phyloP scores from a whole-genome alignment of 2,888 invertebrate genomes.

The Clitarchus hookeri region DNA sequence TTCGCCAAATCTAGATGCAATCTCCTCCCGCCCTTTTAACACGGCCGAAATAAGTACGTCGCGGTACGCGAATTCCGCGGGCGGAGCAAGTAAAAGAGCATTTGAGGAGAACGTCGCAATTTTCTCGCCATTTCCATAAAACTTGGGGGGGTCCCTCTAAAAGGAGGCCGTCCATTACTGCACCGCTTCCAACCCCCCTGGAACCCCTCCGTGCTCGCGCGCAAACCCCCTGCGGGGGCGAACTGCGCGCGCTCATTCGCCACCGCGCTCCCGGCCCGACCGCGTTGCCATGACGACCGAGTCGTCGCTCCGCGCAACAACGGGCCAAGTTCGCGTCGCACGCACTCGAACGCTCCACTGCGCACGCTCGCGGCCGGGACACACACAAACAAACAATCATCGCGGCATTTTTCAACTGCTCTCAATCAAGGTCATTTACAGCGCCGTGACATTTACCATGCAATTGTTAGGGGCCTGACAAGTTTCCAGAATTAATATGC shows the following conservation, averaged over 20 bases:
- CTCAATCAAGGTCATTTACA: no score
- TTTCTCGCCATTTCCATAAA: slow-evolving; percentile 10
- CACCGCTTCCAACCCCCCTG: background rate
- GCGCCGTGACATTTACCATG: no score
- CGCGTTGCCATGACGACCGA: background rate
- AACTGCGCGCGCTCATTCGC: slow-evolving; percentile 11
- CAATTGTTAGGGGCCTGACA: no score
- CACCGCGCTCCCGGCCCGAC: background rate
- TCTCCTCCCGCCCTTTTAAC: background rate
- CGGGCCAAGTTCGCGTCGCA: background rate
- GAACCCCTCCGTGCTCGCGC: background rate
- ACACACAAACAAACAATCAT: no score
- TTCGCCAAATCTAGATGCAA: slow-evolving; percentile 7
- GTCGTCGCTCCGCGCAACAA: background rate
- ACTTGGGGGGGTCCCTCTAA: background rate
- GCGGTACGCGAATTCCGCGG: background rate
- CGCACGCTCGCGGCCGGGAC: no score
- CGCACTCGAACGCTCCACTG: no score
- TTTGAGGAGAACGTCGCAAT: background rate
- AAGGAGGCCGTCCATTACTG: slow-evolving; percentile 2
- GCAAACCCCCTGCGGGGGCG: slow-evolving; percentile 5
- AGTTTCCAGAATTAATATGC: no score
- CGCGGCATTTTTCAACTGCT: no score
- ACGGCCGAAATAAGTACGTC: background rate
- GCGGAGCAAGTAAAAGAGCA: background rate